These are phyloP conservation scores for Platalea minor DNA, from an alignment of 2,797 vertebrate genomes.

Conservation along the genomic window DNA sequence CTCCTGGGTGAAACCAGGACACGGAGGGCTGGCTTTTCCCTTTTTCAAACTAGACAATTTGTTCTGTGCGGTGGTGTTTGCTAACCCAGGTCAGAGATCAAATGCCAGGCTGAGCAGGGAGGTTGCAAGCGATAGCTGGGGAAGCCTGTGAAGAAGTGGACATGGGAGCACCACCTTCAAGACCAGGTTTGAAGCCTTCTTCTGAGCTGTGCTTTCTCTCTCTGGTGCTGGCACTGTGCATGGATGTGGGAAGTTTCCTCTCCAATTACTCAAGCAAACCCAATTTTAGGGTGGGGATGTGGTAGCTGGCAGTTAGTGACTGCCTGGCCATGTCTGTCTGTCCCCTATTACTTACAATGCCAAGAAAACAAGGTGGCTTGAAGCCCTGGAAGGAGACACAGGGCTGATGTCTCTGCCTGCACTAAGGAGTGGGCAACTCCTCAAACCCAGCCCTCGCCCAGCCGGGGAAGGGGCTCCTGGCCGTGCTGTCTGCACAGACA, in stretches of 20 bases:
- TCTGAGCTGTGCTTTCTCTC: not conserved
- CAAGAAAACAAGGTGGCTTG: not conserved
- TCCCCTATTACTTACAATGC: accelerated
- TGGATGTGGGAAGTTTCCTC: not conserved
- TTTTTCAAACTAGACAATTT: not conserved
- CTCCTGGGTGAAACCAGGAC: not conserved
- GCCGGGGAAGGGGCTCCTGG: not conserved
- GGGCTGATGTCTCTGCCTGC: not conserved
- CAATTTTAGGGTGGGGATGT: accelerated
- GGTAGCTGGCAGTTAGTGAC: not conserved
- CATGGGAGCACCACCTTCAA: not conserved
- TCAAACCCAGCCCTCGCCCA: not conserved
- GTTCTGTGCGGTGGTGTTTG: not conserved
- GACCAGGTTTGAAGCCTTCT: not conserved
- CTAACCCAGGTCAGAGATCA: not conserved
- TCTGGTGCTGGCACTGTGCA: not conserved
- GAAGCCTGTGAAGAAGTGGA: not conserved
- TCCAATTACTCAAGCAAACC: not conserved
- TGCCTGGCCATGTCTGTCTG: not conserved
- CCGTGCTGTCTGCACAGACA: not conserved
- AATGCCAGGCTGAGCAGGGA: not conserved
- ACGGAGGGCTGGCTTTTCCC: not conserved
- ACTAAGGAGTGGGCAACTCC: not conserved
- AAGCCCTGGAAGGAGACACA: not conserved
- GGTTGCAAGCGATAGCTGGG: not conserved